Base-by-base conservation (phyloP, 2,113 vertebrate species). In the Paradisaea rubra region DNA sequence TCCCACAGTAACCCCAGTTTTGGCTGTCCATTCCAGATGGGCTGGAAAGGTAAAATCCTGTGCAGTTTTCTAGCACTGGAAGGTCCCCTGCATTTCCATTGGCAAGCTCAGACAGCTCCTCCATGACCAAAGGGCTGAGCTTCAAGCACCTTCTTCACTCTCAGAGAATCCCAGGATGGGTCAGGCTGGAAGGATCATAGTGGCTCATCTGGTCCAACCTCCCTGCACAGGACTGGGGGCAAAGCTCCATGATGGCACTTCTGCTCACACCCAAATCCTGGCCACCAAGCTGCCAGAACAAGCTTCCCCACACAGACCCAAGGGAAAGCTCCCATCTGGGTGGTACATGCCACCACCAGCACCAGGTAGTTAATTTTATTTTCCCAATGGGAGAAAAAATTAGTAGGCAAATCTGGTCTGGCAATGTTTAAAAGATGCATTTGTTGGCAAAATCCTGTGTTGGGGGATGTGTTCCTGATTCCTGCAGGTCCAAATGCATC, bases 181-280 rank as follows among this genome's bases (percentile, higher is more conserved):
- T 35, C 47, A 61, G 39, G 24, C 33, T 53, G 30, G 14, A 68
- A 47, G 61, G 28, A 60, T 59, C 24, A 33, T 35, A 41, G 22
- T 33, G 22, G 9, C 22, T 50, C 57, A 31, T 18, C 70, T 61
- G 70, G 20, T 60, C 28, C 61, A 54, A 23, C n/a, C 24, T 76
- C 33, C 16, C 70, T 76, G 63, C 70, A 61, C 41, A 54, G 70
- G 17, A 54, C 1, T 61, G 42, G 1, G 2, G 49, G 25, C 42
- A 49, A 31, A 65, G 23, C 33, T 54, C 28, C 52, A 11, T 0
- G 0, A 17, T 44, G 18, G 10, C 24, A 28, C 22, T 45, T 86
- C 76, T 80, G 31, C 66, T 88, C 63, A 42, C 25, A 42, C 4
- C 9, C 7, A 53, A 49, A 63, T 13, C 13, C 19, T 78, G 45